A percentile compares a stretch with the other conserved stretches of the same genome.
These are phyloP conservation scores for Meandrusa payeni DNA, from an alignment of 2,888 invertebrate species.

Conservation along the genomic window DNA sequence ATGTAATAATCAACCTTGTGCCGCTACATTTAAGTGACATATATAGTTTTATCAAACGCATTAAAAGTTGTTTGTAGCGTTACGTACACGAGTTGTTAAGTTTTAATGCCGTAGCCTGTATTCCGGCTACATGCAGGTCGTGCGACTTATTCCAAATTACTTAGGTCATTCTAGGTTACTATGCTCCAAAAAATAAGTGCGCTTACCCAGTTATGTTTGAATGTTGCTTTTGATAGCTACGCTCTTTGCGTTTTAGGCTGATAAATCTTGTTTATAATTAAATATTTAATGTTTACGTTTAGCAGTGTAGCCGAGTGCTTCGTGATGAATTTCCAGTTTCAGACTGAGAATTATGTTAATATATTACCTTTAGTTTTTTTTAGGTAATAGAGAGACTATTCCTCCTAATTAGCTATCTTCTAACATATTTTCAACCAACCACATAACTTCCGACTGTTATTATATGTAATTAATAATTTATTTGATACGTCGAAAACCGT, in stretches of 20 bases:
- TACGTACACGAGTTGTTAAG: conserved; percentile 29
- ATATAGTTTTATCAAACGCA: neutral
- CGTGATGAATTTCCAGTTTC: too few species aligned
- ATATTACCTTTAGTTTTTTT: too few species aligned
- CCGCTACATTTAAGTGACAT: neutral
- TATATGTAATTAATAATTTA: too few species aligned
- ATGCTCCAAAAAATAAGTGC: conserved; percentile 28
- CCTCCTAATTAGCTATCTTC: too few species aligned
- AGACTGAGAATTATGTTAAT: too few species aligned
- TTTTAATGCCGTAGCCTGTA: conserved; percentile 33
- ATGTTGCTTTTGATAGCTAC: conserved; percentile 17
- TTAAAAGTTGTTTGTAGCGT: conserved; percentile 9
- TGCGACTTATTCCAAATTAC: conserved; percentile 34
- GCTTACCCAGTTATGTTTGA: conserved; percentile 19
- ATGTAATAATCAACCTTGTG: conserved; percentile 7
- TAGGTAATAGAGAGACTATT: too few species aligned
- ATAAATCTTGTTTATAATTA: conserved; percentile 19
- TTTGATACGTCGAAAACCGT: too few species aligned
- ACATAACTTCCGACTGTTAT: too few species aligned
- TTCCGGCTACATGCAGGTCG: conserved; percentile 28
- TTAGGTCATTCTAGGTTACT: conserved; percentile 32
- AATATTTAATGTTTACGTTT: neutral
- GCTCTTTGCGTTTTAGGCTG: conserved; percentile 10
- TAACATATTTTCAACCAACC: too few species aligned
- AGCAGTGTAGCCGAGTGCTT: too few species aligned